Percentiles rank a stretch among this genome's conserved stretches.
phyloP scores from a whole-genome alignment of 2,888 invertebrate species.

The Urechis unicinctus region DNA sequence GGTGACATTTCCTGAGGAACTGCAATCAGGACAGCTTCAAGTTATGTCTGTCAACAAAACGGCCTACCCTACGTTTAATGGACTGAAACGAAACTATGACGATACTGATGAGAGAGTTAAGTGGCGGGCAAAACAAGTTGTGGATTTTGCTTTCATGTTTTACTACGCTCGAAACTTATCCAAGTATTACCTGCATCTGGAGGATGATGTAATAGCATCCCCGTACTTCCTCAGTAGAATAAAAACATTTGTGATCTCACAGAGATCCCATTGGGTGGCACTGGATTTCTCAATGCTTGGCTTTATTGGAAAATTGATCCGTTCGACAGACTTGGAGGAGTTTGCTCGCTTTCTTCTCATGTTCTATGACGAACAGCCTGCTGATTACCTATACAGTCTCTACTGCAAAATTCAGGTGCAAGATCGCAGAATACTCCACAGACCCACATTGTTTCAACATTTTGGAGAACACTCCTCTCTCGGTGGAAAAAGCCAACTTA shows the following conservation, averaged over 20 bases:
- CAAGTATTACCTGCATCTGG: conserved; percentile 41
- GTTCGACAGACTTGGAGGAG: conserved; percentile 26
- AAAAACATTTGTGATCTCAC: not conserved
- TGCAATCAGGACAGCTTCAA: conserved; percentile 46
- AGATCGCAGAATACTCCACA: conserved; percentile 11
- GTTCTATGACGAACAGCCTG: conserved; percentile 25
- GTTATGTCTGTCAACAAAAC: conserved; percentile 30
- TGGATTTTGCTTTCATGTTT: conserved; percentile 28
- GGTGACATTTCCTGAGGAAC: conserved; percentile 22
- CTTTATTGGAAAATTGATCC: conserved; percentile 44
- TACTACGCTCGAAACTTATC: conserved; percentile 32
- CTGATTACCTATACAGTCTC: conserved; percentile 21
- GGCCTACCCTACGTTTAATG: conserved; percentile 29
- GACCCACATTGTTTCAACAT: conserved; percentile 25
- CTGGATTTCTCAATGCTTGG: conserved; percentile 43
- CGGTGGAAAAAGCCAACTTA: conserved; percentile 35
- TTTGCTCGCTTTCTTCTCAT: conserved; percentile 17
- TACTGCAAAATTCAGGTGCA: conserved; percentile 17
- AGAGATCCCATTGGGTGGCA: conserved; percentile 31
- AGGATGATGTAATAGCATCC: conserved; percentile 38
- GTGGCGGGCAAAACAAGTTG: conserved; percentile 47
- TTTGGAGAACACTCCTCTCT: conserved; percentile 39
- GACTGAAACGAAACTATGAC: conserved; percentile 38
- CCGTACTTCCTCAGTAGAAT: not conserved
- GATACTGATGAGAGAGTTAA: conserved; percentile 38